These are phyloP conservation scores for Sinotaia quadrata DNA, from an alignment of 2,888 invertebrate species.

Conservation along the genomic window DNA sequence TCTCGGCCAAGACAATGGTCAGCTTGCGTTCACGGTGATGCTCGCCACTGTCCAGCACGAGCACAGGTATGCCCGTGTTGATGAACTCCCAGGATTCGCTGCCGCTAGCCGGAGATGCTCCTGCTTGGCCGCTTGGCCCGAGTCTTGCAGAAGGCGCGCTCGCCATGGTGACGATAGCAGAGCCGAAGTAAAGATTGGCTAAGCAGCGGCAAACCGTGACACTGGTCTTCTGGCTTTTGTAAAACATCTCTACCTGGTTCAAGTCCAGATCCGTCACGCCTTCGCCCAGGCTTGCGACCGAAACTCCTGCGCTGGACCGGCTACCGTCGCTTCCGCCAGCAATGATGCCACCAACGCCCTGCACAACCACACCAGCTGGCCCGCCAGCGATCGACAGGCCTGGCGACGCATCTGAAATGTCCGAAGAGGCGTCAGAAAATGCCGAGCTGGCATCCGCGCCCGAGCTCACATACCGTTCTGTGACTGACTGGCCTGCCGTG, in stretches of 20 bases:
- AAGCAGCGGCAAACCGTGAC: conserved; percentile 84
- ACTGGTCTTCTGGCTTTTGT: conserved; percentile 83
- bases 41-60: conserved; percentile 84
- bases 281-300: conserved; percentile 45
- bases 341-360: neutral
- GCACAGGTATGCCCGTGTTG: conserved; percentile 85
- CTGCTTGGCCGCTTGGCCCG: conserved; percentile 7
- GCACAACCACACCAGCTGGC: neutral
- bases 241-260: conserved; percentile 69
- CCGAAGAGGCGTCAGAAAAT: conserved; percentile 45
- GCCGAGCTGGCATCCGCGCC: conserved; percentile 10
- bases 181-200: conserved; percentile 75
- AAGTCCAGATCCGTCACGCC: conserved; percentile 65
- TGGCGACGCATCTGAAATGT: conserved; percentile 43
- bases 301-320: conserved; percentile 4
- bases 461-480: no score
- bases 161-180: conserved; percentile 42
- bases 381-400: conserved; percentile 40
- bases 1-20: conserved; percentile 82
- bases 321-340: neutral
- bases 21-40: conserved; percentile 75
- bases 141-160: neutral
- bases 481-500: neutral
- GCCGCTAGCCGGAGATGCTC: conserved; percentile 29
- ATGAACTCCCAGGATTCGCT: conserved; percentile 79